phyloP scores from a whole-genome alignment of 2,888 invertebrate species.

The Tipula confusa region DNA sequence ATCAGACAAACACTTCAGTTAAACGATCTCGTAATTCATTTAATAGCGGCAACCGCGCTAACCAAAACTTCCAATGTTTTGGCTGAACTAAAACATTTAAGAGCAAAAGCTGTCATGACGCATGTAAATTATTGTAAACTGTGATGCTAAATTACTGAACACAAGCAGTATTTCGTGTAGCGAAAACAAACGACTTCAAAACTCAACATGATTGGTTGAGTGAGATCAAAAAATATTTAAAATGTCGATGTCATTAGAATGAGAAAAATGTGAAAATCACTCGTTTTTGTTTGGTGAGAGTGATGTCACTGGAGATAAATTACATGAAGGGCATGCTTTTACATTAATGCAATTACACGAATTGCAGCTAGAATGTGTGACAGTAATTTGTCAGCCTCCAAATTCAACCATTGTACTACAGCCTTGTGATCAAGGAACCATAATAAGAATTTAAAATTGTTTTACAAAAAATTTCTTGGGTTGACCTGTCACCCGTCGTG shows the following conservation, averaged over 20 bases:
- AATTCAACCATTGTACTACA: too few relatives aligned
- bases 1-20: constrained; percentile 60
- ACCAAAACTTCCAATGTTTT: constrained; percentile 73
- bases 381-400: too few relatives aligned
- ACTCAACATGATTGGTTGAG: constrained; percentile 54
- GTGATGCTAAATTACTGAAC: constrained; percentile 47
- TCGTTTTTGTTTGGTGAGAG: constrained; percentile 67
- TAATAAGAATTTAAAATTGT: too few relatives aligned
- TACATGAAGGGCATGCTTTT: constrained; percentile 48
- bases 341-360: too few relatives aligned
- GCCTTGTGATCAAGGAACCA: too few relatives aligned
- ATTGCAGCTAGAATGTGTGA: too few relatives aligned
- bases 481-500: too few relatives aligned
- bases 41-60: constrained; percentile 66
- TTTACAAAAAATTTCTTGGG: too few relatives aligned
- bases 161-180: constrained; percentile 46
- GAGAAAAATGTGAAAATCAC: constrained; percentile 73
- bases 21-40: constrained; percentile 65
- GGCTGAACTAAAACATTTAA: constrained; percentile 64
- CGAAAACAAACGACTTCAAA: constrained; percentile 71
- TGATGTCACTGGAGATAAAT: constrained; percentile 61
- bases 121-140: constrained; percentile 50
- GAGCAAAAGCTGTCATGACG: constrained; percentile 53
- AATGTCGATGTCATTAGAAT: constrained; percentile 66
- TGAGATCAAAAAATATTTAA: constrained; percentile 64